Evolutionary conservation across 2,113 vertebrate species (phyloP), one percentile per base, ranked within the genome.

Genomic region (Felis chaus): DNA sequence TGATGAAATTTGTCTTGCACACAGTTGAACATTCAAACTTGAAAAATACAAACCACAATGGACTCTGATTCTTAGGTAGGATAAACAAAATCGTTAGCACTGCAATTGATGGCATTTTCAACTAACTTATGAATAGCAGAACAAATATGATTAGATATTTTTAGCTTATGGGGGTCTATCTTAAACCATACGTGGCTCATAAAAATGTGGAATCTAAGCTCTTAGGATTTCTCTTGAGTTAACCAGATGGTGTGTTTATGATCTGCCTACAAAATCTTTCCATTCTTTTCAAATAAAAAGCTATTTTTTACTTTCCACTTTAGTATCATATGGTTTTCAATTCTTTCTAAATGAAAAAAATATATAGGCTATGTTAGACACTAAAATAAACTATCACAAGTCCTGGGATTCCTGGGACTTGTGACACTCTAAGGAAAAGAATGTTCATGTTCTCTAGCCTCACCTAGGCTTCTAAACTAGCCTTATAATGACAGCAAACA

Each of bases 231-330:
- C 96, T 96, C 73, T 87, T 39, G 23, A 93, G 94, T 94, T 89
- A 96, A 86, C 86, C 95, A 97, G 95, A 97, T 97, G 96, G 96
- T 89, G 39, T 94, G 73, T 82, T 92, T 96, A 89, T 83, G n/a
- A 91, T 98, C 71, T 97, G 94, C 92, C 86, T 96, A 96, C 82
- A 95, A 96, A 95, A 94, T 78, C 66, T 96, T 94, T 71, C 94
- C 81, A 91, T 83, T 97, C 81, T 91, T 97, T 96, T 96, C 7
- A 93, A 97, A 95, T 91, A 94, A 95, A 96, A 96, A 57, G 50
- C 57, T 94, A 66, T 93, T 78, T 95, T 97, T 96, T 33, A 89
- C 73, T 95, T 97, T 95, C 78, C 29, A 89, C 66, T 97, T 98
- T 95, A 95, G 96, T 53, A 93, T 97, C 45, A 96, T 88, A 88